Evolutionary conservation across 2,797 vertebrate genomes (phyloP), one percentile per base, ranked within the genome.

Genomic region (Halcyon badia): DNA sequence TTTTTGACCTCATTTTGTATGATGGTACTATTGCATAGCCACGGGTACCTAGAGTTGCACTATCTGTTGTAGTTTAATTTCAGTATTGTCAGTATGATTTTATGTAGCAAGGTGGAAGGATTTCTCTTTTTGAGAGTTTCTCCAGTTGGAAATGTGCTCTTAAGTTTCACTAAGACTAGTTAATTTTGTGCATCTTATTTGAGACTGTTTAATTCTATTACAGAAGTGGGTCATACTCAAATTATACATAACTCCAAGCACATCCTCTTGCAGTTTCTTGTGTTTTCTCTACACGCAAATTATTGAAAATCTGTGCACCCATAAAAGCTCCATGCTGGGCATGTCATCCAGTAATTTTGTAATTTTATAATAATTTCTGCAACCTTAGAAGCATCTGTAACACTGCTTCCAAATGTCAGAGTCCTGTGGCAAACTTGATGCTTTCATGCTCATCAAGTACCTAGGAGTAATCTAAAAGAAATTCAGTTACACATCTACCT

Each of bases 151-250:
- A 72, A 31, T 35, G 11, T n/a, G 21, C 16, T 76, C 9, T 64
- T 85, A 65, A 68, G 60, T 56, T 92, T 80, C 41, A 22, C 30
- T 60, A 54, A 56, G 54, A 51, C 51, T 87, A 60, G 31, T 80
- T 90, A 9, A 69, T 91, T 89, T 92, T 83, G 49, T 39, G 75
- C 28, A 64, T 91, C 75, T 77, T 87, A 71, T 54, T 92, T 68
- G 52, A 84, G 42, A 83, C 90, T 89, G 6, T 44, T 90, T 94
- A 87, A 83, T 92, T 89, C 78, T 64, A 26, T 88, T 87, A 61
- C 31, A 89, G 49, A 96, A 95, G 24, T 94, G 87, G 94, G 92
- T 94, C 83, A 86, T 49, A 65, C 52, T 91, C 82, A 92, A 96
- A 92, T 92, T 83, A 91, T 61, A 83, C 61, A 83, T 85, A 33